A percentile compares a stretch with the other conserved stretches of the same genome.
Conservation (phyloP, 1,140 invertebrate species). For the Platyura marginata region DNA sequence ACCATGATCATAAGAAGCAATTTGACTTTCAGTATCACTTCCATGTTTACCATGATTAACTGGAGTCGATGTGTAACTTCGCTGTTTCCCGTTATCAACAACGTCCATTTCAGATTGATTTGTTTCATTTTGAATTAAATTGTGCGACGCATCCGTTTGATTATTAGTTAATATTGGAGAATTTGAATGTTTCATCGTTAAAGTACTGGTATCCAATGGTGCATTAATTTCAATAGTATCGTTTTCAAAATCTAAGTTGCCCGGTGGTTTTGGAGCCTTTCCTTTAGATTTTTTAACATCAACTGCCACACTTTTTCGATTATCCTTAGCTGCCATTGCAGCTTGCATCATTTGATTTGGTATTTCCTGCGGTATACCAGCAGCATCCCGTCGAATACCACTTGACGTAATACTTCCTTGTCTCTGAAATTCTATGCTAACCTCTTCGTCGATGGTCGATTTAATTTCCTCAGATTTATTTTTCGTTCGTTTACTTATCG, state of each 20-base stretch:
- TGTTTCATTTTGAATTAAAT: neutral
- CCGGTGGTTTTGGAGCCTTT: constrained; percentile 50
- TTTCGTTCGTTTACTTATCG: constrained; percentile 1
- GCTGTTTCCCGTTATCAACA: constrained; percentile 3
- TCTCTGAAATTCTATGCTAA: constrained; percentile 3
- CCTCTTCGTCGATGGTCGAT: neutral
- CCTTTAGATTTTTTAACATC: constrained; percentile 43
- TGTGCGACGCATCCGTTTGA: neutral
- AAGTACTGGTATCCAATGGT: constrained; percentile 2
- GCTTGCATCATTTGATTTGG: constrained; percentile 51
- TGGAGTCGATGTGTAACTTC: constrained; percentile 10
- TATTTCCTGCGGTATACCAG: constrained; percentile 36
- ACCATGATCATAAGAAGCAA: neutral
- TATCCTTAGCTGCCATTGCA: constrained; percentile 42
- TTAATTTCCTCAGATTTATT: constrained; percentile 1
- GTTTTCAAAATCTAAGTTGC: no score
- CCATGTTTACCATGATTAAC: no score
- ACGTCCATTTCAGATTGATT: constrained; percentile 4
- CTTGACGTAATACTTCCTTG: constrained; percentile 24
- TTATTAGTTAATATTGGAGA: no score
- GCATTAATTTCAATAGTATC: constrained; percentile 20
- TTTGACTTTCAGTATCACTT: neutral
- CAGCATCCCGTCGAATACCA: constrained; percentile 34
- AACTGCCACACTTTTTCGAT: constrained; percentile 34
- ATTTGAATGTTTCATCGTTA: no score